phyloP scores from a whole-genome alignment of 2,888 invertebrate genomes.

The Allacma fusca region DNA sequence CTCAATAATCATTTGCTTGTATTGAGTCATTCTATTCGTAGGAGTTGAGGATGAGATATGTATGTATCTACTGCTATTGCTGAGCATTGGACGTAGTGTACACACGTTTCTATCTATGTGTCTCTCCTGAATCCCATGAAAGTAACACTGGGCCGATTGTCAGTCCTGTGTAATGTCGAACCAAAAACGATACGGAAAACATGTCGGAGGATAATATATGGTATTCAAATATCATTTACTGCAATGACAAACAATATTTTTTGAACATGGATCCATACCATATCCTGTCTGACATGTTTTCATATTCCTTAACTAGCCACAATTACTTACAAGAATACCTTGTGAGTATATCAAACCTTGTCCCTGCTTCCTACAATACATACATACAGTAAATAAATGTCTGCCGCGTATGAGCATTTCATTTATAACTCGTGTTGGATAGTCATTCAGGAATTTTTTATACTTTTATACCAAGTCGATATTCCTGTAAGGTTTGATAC shows the following conservation, averaged over 20 bases:
- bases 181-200: background rate
- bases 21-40: background rate
- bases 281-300: background rate
- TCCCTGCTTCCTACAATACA: background rate
- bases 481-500: no score
- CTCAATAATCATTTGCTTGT: background rate
- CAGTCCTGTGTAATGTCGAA: background rate
- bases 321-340: conserved; percentile 4
- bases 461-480: no score
- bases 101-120: background rate
- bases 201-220: conserved; percentile 3
- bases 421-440: no score
- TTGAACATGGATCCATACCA: conserved; percentile 2
- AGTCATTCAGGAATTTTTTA: no score
- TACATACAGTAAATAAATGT: no score
- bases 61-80: no score
- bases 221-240: conserved; percentile 48
- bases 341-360: background rate
- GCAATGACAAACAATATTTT: conserved; percentile 47
- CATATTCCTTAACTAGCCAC: background rate
- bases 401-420: no score
- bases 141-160: background rate
- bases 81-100: no score
- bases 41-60: no score
- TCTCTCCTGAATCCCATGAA: background rate